phyloP scores from a whole-genome alignment of 1,140 invertebrate genomes.

The Bombus turneri region DNA sequence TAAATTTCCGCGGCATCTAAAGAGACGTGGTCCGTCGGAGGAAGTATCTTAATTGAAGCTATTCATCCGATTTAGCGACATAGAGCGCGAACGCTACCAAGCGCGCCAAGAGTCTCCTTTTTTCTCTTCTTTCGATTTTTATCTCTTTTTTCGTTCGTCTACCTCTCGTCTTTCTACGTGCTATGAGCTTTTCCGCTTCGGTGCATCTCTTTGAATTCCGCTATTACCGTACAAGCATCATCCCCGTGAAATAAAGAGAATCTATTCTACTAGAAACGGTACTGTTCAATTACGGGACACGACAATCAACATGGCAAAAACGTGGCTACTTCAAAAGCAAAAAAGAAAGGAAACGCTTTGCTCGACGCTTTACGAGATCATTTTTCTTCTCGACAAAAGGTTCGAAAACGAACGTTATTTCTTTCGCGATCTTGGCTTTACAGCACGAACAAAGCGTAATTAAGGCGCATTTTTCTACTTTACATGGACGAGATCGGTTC shows the following conservation, averaged over 20 bases:
- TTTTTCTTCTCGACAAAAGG: neutral
- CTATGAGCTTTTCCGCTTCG: neutral
- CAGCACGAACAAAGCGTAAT: too few relatives aligned
- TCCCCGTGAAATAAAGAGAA: constrained; percentile 3
- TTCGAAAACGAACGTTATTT: neutral
- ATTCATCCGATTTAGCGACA: constrained; percentile 24
- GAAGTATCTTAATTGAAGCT: constrained; percentile 29
- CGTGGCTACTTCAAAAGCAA: neutral
- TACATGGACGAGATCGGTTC: too few relatives aligned
- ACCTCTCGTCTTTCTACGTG: neutral
- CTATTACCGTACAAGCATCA: constrained; percentile 10
- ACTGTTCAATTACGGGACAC: neutral
- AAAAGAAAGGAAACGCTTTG: neutral
- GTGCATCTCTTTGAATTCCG: constrained; percentile 1
- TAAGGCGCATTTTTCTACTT: too few relatives aligned
- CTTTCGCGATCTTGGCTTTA: too few relatives aligned
- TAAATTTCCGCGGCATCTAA: neutral
- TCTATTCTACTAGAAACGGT: neutral
- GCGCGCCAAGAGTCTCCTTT: neutral
- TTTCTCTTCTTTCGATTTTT: neutral
- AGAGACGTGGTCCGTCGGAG: neutral
- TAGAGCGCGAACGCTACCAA: neutral
- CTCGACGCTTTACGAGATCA: neutral
- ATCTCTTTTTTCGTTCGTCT: neutral
- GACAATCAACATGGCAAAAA: neutral